Evolutionary conservation across 2,113 vertebrate genomes (phyloP), one percentile per base, ranked within the genome.

Genomic region (Tyto alba): DNA sequence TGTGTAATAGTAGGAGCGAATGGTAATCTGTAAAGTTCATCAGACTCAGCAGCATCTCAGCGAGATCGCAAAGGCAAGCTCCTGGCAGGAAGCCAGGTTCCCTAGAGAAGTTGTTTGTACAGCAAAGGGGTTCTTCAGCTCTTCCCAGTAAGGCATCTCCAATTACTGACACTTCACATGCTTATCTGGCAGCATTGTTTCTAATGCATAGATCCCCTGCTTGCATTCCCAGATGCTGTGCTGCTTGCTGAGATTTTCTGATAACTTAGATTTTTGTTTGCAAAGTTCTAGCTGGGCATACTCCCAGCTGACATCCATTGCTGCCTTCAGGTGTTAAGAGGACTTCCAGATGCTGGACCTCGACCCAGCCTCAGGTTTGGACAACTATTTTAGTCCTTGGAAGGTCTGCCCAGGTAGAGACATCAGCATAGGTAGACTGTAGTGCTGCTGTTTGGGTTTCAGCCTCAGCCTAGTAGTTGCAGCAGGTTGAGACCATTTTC

Each of bases 171-270:
- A 22, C 4, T 36, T 56, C 19, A 23, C 20, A 45, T 55, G 18
- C 23, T 53, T 32, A 9, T 32, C 45, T 38, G 27, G 26, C 60
- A 47, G 36, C 21, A 40, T 14, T 41, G 21, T 29, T 40, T 63
- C 16, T 27, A 52, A 63, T 16, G 22, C 30, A 36, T 5, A 55
- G 34, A 56, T 32, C 27, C 32, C 16, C 20, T 41, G 9, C 38
- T 32, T 7, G 16, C 2, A 2, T 34, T 40, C 29, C 22, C 22
- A 57, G 40, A 40, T 13, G 10, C n/a, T 40, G 53, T 0, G 0
- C 13, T 40, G 21, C 10, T 29, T 69, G 43, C 29, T 82, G 53
- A 59, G 43, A 53, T 40, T 6, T 38, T 40, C 41, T 26, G 10
- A 34, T 38, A 57, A 47, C 27, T 15, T 11, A 68, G 41, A 16